Percentiles rank a stretch among this genome's conserved stretches.
phyloP scores from a whole-genome alignment of 2,113 vertebrate genomes.

The Euleptes europaea region DNA sequence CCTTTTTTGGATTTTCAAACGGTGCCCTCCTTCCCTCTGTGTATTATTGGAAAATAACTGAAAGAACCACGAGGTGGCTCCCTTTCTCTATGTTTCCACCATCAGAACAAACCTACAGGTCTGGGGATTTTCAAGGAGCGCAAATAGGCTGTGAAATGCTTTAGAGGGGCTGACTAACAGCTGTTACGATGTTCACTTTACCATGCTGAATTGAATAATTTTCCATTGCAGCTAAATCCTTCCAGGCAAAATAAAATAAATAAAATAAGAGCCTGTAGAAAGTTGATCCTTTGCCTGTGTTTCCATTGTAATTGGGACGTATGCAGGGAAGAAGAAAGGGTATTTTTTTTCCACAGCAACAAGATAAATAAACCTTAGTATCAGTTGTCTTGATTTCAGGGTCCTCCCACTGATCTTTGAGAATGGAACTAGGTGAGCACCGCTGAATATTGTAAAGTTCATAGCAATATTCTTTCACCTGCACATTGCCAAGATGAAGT shows the following conservation, averaged over 20 bases:
- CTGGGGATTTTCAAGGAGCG: neutral
- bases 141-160: neutral
- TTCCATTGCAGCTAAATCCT: neutral
- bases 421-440: neutral
- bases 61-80: constrained; percentile 19
- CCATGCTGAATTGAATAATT: neutral
- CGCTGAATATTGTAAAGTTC: neutral
- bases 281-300: neutral
- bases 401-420: neutral
- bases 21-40: neutral
- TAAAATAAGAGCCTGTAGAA: neutral
- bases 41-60: neutral
- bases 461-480: neutral
- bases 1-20: neutral
- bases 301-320: neutral
- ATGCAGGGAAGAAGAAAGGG: neutral
- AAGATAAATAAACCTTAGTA: neutral
- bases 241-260: neutral
- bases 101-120: neutral
- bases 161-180: neutral
- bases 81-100: constrained; percentile 10
- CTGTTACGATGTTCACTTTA: neutral
- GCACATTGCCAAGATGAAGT: neutral
- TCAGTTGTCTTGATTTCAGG: neutral
- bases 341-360: neutral